Evolutionary conservation across 2,113 vertebrate species (phyloP), one percentile per base, ranked within the genome.

Genomic region (Bombycilla garrulus): DNA sequence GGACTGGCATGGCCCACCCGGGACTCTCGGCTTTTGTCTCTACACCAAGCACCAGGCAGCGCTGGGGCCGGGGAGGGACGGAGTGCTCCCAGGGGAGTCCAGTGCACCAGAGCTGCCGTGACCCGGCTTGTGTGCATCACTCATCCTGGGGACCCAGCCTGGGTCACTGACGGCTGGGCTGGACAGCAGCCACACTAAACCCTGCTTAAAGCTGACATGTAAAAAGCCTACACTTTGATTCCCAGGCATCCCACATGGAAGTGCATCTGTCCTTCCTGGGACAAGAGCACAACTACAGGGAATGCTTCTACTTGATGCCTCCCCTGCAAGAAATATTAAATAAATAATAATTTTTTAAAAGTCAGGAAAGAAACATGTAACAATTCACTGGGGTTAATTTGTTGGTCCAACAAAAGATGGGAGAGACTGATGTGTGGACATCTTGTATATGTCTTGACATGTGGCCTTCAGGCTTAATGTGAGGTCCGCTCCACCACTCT

Each of bases 61-160:
- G 0, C 15, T 48, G 65, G 42, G 40, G 38, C 7, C 1, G 5
- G 24, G n/a, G 28, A 56, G 48, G 13, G 36, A 36, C n/a, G 2
- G 11, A 44, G 36, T 5, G 20, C 35, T 13, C 38, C 10, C 40
- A 7, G 2, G 23, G 18, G 36, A 61, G 44, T 23, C 17, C 42
- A 15, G 51, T 5, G 23, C 38, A 4, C 10, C 40, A 7, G 25
- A 0, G 18, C 76, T 42, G 44, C 3, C 0, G 29, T 11, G 38
- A 71, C 33, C 31, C 0, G 0, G 38, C 18, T 35, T 50, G 29
- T 29, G 38, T 12, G 35, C 51, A 38, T 53, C 7, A 1, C 33
- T 23, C 31, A 12, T 11, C 24, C 56, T 17, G 28, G 42, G 11
- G 1, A 56, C 23, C 11, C 4, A 3, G 19, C 5, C 56, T 44